phyloP scores from a whole-genome alignment of 2,113 vertebrate species.

The Sus scrofa region DNA sequence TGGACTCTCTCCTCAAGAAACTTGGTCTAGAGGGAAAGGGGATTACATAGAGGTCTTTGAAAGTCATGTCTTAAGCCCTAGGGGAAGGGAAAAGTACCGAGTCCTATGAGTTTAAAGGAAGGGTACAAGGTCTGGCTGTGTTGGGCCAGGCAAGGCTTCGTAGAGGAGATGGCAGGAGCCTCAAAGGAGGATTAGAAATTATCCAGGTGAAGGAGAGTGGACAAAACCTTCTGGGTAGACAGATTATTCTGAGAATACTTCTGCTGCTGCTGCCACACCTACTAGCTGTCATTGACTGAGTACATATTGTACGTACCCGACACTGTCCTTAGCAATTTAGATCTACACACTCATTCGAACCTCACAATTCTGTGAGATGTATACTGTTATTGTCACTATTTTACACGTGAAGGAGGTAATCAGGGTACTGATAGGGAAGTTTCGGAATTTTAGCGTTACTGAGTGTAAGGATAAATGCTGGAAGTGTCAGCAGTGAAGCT shows the following conservation, averaged over 20 bases:
- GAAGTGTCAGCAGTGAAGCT: neutral
- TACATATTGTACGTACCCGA: neutral
- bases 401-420: neutral
- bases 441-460: neutral
- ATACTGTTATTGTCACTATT: neutral
- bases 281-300: neutral
- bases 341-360: neutral
- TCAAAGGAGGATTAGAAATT: constrained; percentile 4
- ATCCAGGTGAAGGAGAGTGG: neutral
- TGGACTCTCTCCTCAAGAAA: neutral
- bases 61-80: neutral
- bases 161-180: neutral
- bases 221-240: neutral
- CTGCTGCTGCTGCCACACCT: neutral
- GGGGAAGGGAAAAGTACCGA: neutral
- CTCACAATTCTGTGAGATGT: neutral
- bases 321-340: neutral
- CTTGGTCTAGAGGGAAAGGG: neutral
- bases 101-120: neutral
- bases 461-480: neutral
- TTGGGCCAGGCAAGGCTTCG: neutral
- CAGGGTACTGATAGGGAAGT: neutral
- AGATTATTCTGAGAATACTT: neutral
- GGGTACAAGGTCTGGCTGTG: neutral
- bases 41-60: neutral